Percentiles rank a stretch among this genome's conserved stretches.
Conservation (phyloP, 2,888 invertebrate species). For the Girardia tigrina region DNA sequence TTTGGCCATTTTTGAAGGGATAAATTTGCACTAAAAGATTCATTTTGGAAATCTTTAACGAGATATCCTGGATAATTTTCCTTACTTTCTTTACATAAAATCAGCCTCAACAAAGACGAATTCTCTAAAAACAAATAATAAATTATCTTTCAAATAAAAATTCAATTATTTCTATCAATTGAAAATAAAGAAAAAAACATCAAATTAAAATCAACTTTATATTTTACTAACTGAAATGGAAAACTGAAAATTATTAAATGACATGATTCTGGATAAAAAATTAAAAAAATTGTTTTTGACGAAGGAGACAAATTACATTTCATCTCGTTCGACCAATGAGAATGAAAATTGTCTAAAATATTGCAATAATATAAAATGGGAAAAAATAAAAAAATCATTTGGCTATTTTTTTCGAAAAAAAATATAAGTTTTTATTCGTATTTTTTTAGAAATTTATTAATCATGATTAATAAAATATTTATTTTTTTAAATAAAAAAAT, state of each 20-base stretch:
- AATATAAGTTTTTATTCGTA: no score
- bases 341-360: not conserved
- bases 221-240: not conserved
- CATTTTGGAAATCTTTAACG: constrained; percentile 1
- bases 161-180: not conserved
- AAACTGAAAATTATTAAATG: not conserved
- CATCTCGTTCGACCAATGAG: not conserved
- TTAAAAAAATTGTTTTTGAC: not conserved
- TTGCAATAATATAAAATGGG: not conserved
- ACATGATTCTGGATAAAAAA: not conserved
- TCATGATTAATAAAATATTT: no score
- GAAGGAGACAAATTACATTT: not conserved
- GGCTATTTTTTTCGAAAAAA: no score
- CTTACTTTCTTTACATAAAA: not conserved
- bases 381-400: no score
- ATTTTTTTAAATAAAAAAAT: no score
- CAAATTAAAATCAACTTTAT: no score
- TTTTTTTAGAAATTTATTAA: no score
- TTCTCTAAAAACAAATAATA: not conserved
- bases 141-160: not conserved
- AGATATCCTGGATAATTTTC: not conserved
- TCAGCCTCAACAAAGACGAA: not conserved
- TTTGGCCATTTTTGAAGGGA: not conserved
- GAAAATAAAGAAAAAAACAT: not conserved
- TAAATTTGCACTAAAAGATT: not conserved